Percentiles rank a stretch among this genome's conserved stretches.
Evolutionary conservation across 2,888 invertebrate species (phyloP).

Genomic region (Belgica antarctica): DNA sequence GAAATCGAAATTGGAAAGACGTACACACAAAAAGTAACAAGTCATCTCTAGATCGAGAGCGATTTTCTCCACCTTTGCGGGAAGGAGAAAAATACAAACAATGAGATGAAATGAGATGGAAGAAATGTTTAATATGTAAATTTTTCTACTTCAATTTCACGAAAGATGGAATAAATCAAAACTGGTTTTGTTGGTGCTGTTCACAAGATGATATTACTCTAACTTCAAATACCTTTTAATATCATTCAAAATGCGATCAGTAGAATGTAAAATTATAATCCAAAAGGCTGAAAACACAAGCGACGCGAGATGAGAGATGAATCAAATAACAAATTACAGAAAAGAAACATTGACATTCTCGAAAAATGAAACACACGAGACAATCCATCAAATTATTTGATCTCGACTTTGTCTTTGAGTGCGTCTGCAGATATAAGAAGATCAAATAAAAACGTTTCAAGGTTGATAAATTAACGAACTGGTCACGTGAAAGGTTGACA

Average conservation of each 20-base stretch:
- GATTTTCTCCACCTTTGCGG: conserved; percentile 35
- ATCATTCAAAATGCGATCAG: conserved; percentile 13
- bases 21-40: conserved; percentile 9
- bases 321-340: conserved; percentile 36
- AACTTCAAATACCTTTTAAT: conserved; percentile 39
- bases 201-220: conserved; percentile 29
- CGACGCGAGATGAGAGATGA: not conserved
- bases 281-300: not conserved
- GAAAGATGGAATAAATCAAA: conserved; percentile 40
- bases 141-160: conserved; percentile 25
- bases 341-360: conserved; percentile 29
- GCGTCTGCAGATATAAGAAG: not conserved
- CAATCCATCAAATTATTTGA: conserved; percentile 43
- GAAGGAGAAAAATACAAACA: conserved; percentile 10
- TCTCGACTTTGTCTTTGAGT: conserved; percentile 22
- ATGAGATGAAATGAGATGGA: not conserved
- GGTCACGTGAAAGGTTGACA: not conserved
- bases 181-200: conserved; percentile 33
- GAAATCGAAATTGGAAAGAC: conserved; percentile 23
- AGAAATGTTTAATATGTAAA: conserved; percentile 20
- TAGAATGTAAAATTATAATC: conserved; percentile 25
- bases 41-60: conserved; percentile 40
- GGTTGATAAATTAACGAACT: conserved; percentile 20
- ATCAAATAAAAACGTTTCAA: conserved; percentile 40
- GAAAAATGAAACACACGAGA: conserved; percentile 36